A percentile compares a stretch with the other conserved stretches of the same genome.
Conservation (phyloP, 2,113 vertebrate genomes). For the Myotis brandtii region DNA sequence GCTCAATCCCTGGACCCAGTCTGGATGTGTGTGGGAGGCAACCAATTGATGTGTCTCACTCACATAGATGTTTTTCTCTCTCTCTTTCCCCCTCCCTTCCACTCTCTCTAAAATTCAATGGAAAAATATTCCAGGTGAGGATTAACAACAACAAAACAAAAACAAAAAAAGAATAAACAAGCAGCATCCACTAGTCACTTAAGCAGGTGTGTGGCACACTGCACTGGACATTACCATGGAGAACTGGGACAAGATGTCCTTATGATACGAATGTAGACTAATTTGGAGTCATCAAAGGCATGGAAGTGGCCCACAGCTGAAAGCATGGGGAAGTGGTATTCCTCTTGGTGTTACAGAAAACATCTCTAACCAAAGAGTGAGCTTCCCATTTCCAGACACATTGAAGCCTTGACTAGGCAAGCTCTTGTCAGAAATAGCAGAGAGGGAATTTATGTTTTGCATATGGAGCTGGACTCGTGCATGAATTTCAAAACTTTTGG, state of each 20-base stretch:
- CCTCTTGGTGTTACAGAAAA: neutral
- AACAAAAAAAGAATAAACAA: neutral
- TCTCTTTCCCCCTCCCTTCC: too few relatives aligned
- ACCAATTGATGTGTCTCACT: too few relatives aligned
- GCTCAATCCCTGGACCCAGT: too few relatives aligned
- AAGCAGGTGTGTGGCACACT: fast-evolving
- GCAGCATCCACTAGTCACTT: neutral
- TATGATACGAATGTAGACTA: neutral
- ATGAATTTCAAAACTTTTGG: neutral
- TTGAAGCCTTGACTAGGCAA: neutral
- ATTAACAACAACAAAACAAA: too few relatives aligned
- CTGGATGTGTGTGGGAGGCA: too few relatives aligned
- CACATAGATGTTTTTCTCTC: too few relatives aligned
- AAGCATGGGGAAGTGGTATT: neutral
- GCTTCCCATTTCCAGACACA: neutral
- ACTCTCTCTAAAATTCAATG: too few relatives aligned
- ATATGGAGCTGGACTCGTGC: neutral
- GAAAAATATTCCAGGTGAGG: too few relatives aligned
- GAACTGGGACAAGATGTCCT: neutral
- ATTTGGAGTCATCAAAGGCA: neutral
- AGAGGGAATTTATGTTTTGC: neutral
- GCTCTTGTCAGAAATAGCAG: neutral
- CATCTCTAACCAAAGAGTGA: neutral
- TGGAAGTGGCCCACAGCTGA: neutral
- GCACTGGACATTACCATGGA: neutral